These are phyloP conservation scores for Scaptomyza caliginosa DNA, from an alignment of 2,888 invertebrate species.

Conservation along the genomic window DNA sequence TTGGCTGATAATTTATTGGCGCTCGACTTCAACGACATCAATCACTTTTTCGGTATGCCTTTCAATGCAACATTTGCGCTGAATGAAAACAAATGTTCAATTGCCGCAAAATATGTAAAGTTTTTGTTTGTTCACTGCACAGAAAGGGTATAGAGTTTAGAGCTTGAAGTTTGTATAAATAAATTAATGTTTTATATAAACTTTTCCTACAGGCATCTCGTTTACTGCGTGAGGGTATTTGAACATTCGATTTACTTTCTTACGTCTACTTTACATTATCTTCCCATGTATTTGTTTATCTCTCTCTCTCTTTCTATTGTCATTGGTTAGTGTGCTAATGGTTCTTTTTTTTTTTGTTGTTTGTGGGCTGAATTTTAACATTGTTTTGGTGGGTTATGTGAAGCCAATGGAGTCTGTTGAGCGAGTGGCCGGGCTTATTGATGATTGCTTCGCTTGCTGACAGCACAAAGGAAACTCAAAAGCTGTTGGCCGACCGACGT, in stretches of 20 bases:
- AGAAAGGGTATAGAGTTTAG: background rate
- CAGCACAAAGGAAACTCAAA: slow-evolving; percentile 74
- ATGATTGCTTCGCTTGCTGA: slow-evolving; percentile 69
- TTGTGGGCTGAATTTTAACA: slow-evolving; percentile 62
- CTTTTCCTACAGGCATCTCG: no score
- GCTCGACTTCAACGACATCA: slow-evolving; percentile 74
- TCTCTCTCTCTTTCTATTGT: slow-evolving; percentile 11
- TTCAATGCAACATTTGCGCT: slow-evolving; percentile 73
- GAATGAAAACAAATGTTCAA: slow-evolving; percentile 79
- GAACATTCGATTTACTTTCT: background rate
- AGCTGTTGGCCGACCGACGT: slow-evolving; percentile 35
- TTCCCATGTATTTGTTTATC: slow-evolving; percentile 36
- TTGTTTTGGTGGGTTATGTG: slow-evolving; percentile 63
- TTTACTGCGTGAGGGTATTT: slow-evolving; percentile 1
- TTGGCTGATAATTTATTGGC: slow-evolving; percentile 73
- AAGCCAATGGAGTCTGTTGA: slow-evolving; percentile 21
- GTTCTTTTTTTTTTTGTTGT: slow-evolving; percentile 14
- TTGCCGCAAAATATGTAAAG: slow-evolving; percentile 76
- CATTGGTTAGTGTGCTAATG: slow-evolving; percentile 34
- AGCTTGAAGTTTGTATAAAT: background rate
- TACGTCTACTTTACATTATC: background rate
- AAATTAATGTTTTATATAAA: no score
- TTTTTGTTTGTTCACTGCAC: slow-evolving; percentile 22
- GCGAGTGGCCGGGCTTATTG: slow-evolving; percentile 58
- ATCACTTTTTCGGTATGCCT: slow-evolving; percentile 80